phyloP scores from a whole-genome alignment of 2,888 invertebrate species.

The Amblyjoppa fuscipennis region DNA sequence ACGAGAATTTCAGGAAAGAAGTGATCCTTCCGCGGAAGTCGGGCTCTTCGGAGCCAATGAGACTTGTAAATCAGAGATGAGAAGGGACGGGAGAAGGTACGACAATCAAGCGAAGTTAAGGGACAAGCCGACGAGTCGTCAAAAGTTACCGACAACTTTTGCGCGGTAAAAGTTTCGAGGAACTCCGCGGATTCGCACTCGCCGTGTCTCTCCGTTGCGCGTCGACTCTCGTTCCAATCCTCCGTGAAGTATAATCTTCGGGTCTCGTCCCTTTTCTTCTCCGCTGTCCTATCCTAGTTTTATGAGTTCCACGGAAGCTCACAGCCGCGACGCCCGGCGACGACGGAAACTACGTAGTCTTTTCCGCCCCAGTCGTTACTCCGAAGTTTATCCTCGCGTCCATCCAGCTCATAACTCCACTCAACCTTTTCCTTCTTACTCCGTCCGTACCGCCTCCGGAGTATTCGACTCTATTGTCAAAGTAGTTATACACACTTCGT shows the following conservation, averaged over 20 bases:
- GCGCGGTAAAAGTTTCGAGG: conserved; percentile 49
- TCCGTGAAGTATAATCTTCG: conserved; percentile 51
- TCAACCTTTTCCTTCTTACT: not conserved
- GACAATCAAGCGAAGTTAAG: conserved; percentile 52
- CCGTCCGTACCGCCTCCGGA: conserved; percentile 7
- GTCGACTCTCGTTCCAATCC: conserved; percentile 43
- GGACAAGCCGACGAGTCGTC: conserved; percentile 33
- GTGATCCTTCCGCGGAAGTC: not conserved
- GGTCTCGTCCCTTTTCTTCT: conserved; percentile 23
- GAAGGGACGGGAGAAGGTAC: conserved; percentile 7
- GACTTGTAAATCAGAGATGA: conserved; percentile 38
- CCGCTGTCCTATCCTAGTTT: conserved; percentile 49
- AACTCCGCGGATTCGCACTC: conserved; percentile 37
- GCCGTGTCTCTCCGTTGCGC: conserved; percentile 19
- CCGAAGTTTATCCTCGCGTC: conserved; percentile 51
- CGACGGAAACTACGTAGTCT: conserved; percentile 42
- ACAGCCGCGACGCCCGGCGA: not conserved
- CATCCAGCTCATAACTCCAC: conserved; percentile 42
- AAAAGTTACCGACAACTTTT: conserved; percentile 48
- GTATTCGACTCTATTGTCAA: conserved; percentile 39
- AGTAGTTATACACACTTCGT: not conserved
- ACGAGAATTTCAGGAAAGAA: conserved; percentile 29
- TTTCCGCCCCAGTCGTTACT: conserved; percentile 54
- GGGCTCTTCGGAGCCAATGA: conserved; percentile 1
- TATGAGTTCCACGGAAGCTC: conserved; percentile 33